A percentile compares a stretch with the other conserved stretches of the same genome.
phyloP scores from a whole-genome alignment of 2,888 invertebrate species.

The Oligia strigilis region DNA sequence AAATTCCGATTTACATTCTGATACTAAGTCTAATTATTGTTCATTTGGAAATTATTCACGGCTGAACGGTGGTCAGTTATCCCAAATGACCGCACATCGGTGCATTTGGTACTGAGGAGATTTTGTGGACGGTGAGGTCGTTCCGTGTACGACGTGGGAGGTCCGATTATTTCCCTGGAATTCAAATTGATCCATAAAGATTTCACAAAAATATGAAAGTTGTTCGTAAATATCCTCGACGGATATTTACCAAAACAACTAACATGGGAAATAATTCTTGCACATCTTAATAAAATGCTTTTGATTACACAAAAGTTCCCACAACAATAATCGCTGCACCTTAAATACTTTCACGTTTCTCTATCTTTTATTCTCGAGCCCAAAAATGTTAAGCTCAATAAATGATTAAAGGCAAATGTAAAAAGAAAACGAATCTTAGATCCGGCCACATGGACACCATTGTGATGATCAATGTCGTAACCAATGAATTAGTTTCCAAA shows the following conservation, averaged over 20 bases:
- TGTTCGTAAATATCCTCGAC: slow-evolving; percentile 13
- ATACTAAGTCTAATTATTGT: slow-evolving; percentile 28
- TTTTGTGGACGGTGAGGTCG: slow-evolving; percentile 61
- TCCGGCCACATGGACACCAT: slow-evolving; percentile 36
- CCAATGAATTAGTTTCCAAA: slow-evolving; percentile 29
- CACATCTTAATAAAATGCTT: neutral
- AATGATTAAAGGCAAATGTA: slow-evolving; percentile 41
- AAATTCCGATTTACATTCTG: slow-evolving; percentile 16
- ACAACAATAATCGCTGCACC: slow-evolving; percentile 51
- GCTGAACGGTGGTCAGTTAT: slow-evolving; percentile 74
- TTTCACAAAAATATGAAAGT: slow-evolving; percentile 14
- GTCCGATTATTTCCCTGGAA: slow-evolving; percentile 67
- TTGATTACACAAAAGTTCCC: slow-evolving; percentile 6
- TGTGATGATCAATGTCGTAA: slow-evolving; percentile 35
- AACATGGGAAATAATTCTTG: slow-evolving; percentile 7
- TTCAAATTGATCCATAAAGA: slow-evolving; percentile 52
- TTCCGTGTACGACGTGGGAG: slow-evolving; percentile 76
- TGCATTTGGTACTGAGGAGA: slow-evolving; percentile 60
- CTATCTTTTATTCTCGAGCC: slow-evolving; percentile 37
- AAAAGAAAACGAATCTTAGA: slow-evolving; percentile 45
- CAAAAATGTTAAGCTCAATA: slow-evolving; percentile 50
- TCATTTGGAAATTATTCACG: slow-evolving; percentile 64
- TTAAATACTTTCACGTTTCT: slow-evolving; percentile 61
- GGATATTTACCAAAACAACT: too few species aligned
- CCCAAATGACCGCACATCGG: slow-evolving; percentile 70